Evolutionary conservation across 2,797 vertebrate species (phyloP), one percentile per base, ranked within the genome.

Genomic region (Cossypha polioptera): DNA sequence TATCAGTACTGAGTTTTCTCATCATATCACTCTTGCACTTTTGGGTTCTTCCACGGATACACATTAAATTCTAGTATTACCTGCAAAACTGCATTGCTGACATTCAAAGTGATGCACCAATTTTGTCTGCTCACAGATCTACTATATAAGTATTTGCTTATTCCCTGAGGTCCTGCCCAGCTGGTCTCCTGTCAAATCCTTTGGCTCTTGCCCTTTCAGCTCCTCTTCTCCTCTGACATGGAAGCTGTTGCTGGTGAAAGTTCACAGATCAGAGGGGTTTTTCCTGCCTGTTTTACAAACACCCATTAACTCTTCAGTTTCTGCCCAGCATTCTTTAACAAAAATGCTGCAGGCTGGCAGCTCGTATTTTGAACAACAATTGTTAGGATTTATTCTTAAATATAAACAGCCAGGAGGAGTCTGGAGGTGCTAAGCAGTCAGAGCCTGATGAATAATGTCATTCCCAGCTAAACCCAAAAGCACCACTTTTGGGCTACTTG

Each of bases 351-450:
- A 59, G 88, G 83, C 63, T 92, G 53, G 66, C 72, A 92, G 53
- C 65, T 69, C 29, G 33, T 86, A 35, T 67, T 92, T 92, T 92
- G 75, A 95, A 84, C 77, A 47, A 40, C 1, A 1, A 59, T 63
- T 77, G 66, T 72, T 89, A 53, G 62, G 66, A 75, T 93, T 96
- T 95, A 62, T 89, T 95, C 91, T 94, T 76, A 87, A 94, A 93
- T 76, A 59, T 71, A 83, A 96, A 83, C 51, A 95, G 62, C 86
- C 51, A 1, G 54, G 45, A 94, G 66, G 71, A 93, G 53, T 86
- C 55, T 87, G 72, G 74, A 92, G 85, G 84, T 92, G 53, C 68
- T 78, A 83, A 71, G 74, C 36, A 92, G 20, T 58, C 11, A 4
- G 57, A 89, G 2, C 9, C 72, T 90, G 33, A 54, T 82, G 57